Evolutionary conservation across 2,113 vertebrate genomes (phyloP), one percentile per base, ranked within the genome.

Genomic region (Eidolon helvum): DNA sequence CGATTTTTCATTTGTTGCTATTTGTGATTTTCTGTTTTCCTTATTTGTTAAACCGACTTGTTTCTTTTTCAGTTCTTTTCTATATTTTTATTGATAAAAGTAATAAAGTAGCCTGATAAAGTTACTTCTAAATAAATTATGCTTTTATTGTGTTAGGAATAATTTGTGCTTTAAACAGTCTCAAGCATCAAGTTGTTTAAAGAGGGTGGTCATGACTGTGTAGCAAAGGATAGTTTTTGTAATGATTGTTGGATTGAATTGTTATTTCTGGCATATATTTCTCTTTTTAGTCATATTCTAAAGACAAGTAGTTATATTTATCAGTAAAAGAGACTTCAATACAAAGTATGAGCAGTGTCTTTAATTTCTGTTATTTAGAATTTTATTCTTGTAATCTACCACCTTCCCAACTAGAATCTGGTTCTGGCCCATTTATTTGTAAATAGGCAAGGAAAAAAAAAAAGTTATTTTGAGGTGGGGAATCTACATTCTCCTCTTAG

Each of bases 291-390:
- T 71, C 30, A 77, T 38, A 84, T 50, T 88, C 28, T 24, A 45
- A 45, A 92, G 43, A 92, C 11, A 94, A 16, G 33, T 48, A 75
- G 43, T 71, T 55, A 4, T 87, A 65, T 85, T 72, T 78, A 55
- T 10, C 43, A 79, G 33, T 53, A 48, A 43, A 88, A 10, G 35
- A 72, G 57, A 82, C 21, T 85, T 95, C 26, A 89, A 35, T 79
- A 89, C 45, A 86, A 74, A 95, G 9, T 75, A n/a, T 53, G 57
- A 59, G 9, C 18, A 80, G 12, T 28, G 5, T 66, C 40, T 84
- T 92, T 86, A 53, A n/a, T 79, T 92, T 96, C 71, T 65, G 48
- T 94, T 71, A 22, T 88, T 78, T 92, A 89, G 55, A 71, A 87
- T 91, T 74, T 83, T 91, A 30, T 71, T 19, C 6, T 65, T 18